phyloP scores from a whole-genome alignment of 2,888 invertebrate species.

The Sipha maydis region DNA sequence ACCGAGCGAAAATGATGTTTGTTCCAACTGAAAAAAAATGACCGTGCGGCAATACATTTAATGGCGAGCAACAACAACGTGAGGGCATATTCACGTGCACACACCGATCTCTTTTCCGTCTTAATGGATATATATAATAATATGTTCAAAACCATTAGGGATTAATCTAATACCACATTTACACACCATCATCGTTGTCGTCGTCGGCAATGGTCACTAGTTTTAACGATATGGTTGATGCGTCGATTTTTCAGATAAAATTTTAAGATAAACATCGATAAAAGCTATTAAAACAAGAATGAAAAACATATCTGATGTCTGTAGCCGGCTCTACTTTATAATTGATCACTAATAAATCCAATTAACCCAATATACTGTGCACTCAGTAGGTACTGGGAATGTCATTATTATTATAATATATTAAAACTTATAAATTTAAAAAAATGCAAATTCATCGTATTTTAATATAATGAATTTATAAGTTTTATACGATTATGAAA shows the following conservation, averaged over 20 bases:
- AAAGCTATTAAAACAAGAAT: background rate
- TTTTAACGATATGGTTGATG: background rate
- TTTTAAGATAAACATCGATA: constrained; percentile 10
- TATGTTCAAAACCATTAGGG: constrained; percentile 13
- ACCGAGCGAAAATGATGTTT: constrained; percentile 4
- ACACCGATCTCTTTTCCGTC: background rate
- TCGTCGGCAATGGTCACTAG: constrained; percentile 7
- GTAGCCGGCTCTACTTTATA: too few species aligned
- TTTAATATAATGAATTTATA: too few species aligned
- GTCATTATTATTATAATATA: too few species aligned
- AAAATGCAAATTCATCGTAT: too few species aligned
- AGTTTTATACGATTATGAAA: too few species aligned
- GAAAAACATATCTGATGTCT: background rate
- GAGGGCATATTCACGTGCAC: background rate
- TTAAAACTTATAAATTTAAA: too few species aligned
- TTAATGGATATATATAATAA: constrained; percentile 1
- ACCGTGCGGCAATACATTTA: constrained; percentile 31
- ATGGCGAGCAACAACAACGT: background rate
- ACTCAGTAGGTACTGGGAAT: too few species aligned
- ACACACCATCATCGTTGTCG: background rate
- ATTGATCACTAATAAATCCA: too few species aligned
- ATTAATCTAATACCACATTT: background rate
- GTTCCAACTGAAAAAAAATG: constrained; percentile 17
- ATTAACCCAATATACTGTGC: too few species aligned
- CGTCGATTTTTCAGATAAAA: constrained; percentile 14